These are phyloP conservation scores for Syngnathoides biaculeatus DNA, from an alignment of 2,113 vertebrate genomes.

Conservation along the genomic window DNA sequence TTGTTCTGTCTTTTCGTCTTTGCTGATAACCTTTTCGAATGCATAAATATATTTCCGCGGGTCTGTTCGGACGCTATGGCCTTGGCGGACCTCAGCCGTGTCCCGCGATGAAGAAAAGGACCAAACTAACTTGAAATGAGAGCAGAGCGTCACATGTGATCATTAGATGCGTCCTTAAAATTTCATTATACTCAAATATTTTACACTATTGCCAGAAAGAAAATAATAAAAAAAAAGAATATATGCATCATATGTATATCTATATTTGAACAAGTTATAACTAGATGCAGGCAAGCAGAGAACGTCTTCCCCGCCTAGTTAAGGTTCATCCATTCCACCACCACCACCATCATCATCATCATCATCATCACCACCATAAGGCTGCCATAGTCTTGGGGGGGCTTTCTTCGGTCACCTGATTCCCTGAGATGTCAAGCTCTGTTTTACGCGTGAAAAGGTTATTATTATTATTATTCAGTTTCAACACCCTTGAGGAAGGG, in stretches of 20 bases:
- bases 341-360: conserved; percentile 12
- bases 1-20: conserved; percentile 27
- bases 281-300: conserved; percentile 69
- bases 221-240: conserved; percentile 49
- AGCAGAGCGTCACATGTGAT: conserved; percentile 25
- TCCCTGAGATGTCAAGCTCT: conserved; percentile 79
- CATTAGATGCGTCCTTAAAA: conserved; percentile 54
- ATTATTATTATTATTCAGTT: conserved; percentile 43
- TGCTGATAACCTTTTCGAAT: conserved; percentile 36
- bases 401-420: conserved; percentile 71
- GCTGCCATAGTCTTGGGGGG: conserved; percentile 66
- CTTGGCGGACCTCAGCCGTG: conserved; percentile 29
- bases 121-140: conserved; percentile 16
- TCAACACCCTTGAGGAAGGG: conserved; percentile 38
- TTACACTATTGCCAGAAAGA: conserved; percentile 68
- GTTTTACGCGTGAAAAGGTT: conserved; percentile 58
- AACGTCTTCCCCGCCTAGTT: conserved; percentile 47
- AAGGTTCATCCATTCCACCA: conserved; percentile 55
- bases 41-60: conserved; percentile 28
- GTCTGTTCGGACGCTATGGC: conserved; percentile 39
- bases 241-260: conserved; percentile 71
- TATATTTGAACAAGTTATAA: conserved; percentile 68
- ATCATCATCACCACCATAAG: conserved; percentile 33
- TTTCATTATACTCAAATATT: conserved; percentile 57
- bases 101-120: conserved; percentile 27